Evolutionary conservation across 2,113 vertebrate species (phyloP).

Genomic region (Trichechus manatus): DNA sequence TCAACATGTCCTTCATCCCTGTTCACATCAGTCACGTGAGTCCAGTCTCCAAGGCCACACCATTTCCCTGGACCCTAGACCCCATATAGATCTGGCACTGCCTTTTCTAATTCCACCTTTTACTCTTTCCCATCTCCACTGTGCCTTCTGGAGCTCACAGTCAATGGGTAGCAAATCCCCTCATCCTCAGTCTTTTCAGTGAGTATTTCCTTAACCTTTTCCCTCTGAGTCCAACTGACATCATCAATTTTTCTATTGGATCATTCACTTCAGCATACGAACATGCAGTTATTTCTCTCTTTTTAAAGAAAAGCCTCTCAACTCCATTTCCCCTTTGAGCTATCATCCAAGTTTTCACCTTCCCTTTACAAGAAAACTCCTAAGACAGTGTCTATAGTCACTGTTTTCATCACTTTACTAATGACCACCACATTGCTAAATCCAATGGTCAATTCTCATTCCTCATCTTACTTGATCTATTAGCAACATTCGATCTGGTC

Average conservation of each 20-base stretch:
- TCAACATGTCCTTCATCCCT: not conserved
- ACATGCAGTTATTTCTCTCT: not conserved
- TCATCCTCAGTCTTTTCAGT: not conserved
- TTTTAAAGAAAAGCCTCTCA: constrained; percentile 16
- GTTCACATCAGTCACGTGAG: not conserved
- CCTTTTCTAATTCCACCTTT: not conserved
- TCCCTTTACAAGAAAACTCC: not conserved
- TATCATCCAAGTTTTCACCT: not conserved
- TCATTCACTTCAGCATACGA: not conserved
- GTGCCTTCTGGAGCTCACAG: not conserved
- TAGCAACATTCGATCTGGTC: too few species aligned
- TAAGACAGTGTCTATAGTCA: not conserved
- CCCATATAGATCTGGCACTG: not conserved
- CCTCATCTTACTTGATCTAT: too few species aligned
- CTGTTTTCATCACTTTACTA: not conserved
- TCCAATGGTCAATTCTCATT: too few species aligned
- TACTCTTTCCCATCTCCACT: not conserved
- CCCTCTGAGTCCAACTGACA: not conserved
- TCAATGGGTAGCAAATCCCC: not conserved
- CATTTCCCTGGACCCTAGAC: not conserved
- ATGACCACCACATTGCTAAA: not conserved
- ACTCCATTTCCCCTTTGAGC: not conserved
- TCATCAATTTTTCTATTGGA: not conserved
- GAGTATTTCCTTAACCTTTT: not conserved
- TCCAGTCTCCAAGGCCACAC: not conserved